These are phyloP conservation scores for Drosophila paracracens DNA, from an alignment of 2,888 invertebrate genomes.

Conservation along the genomic window DNA sequence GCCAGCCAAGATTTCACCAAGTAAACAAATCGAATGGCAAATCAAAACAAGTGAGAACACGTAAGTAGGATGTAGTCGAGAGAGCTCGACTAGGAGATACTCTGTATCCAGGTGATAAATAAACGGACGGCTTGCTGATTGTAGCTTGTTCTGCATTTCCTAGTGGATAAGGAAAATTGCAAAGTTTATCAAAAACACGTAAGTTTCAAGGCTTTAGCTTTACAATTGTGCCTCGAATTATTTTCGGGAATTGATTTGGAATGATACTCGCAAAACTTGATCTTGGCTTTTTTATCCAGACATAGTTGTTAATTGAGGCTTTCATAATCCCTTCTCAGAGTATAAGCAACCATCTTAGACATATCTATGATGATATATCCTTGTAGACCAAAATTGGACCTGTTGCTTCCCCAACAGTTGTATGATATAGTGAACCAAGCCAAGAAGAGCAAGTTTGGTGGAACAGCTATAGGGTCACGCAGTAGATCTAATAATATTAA, in stretches of 20 bases:
- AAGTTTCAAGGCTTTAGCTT: background rate
- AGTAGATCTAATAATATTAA: background rate
- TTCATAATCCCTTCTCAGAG: background rate
- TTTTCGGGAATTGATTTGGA: background rate
- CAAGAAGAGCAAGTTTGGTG: background rate
- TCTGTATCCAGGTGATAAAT: conserved; percentile 15
- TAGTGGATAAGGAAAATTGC: too few relatives aligned
- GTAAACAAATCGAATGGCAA: conserved; percentile 52
- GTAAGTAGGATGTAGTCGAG: background rate
- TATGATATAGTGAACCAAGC: background rate
- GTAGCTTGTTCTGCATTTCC: too few relatives aligned
- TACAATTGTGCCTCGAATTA: background rate
- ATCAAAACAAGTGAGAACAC: conserved; percentile 29
- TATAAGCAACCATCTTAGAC: background rate
- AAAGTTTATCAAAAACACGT: too few relatives aligned
- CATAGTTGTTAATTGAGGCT: rapidly evolving
- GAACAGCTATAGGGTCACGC: background rate
- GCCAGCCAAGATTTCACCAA: conserved; percentile 15
- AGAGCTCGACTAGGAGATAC: background rate
- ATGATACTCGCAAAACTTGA: too few relatives aligned
- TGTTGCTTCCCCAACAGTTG: rapidly evolving
- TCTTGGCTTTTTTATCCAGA: background rate
- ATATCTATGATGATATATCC: background rate
- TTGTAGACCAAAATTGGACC: background rate
- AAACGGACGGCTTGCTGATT: background rate